A percentile compares a stretch with the other conserved stretches of the same genome.
Evolutionary conservation across 2,797 vertebrate genomes (phyloP).

Genomic region (Antennarius maculatus): DNA sequence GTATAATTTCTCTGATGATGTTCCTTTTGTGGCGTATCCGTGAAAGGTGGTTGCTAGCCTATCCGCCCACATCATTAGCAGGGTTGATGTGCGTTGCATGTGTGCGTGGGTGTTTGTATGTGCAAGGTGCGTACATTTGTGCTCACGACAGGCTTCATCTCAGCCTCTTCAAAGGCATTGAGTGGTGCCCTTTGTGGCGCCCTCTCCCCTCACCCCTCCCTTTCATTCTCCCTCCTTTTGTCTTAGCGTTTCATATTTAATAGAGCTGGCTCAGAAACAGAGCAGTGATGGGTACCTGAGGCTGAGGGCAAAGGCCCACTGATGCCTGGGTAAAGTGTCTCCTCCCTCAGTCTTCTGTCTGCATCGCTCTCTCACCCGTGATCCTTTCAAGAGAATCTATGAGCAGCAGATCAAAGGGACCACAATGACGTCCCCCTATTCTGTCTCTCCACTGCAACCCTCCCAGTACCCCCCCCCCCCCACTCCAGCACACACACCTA

Average conservation of each 20-base stretch:
- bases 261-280: conserved; percentile 79
- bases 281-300: conserved; percentile 78
- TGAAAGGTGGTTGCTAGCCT: conserved; percentile 58
- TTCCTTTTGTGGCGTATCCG: conserved; percentile 66
- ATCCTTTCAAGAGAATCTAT: conserved; percentile 82
- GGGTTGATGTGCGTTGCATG: conserved; percentile 20
- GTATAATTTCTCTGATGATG: conserved; percentile 57
- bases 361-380: conserved; percentile 39
- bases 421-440: conserved; percentile 78
- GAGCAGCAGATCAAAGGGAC: conserved; percentile 81
- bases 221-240: conserved; percentile 80
- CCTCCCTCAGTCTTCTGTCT: conserved; percentile 54
- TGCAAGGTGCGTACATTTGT: conserved; percentile 62
- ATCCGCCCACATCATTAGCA: conserved; percentile 67
- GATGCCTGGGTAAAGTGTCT: conserved; percentile 79
- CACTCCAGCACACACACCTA: conserved; percentile 7
- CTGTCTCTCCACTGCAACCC: conserved; percentile 61
- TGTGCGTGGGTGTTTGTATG: conserved; percentile 38
- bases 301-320: conserved; percentile 74
- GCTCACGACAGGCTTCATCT: conserved; percentile 74
- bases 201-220: conserved; percentile 68
- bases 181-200: conserved; percentile 76
- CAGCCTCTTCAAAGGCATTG: conserved; percentile 81
- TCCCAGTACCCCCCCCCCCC: background rate
- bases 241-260: conserved; percentile 87